Percentiles rank a stretch among this genome's conserved stretches.
Evolutionary conservation across 2,888 invertebrate species (phyloP).

Genomic region (Synergus laeviventris): DNA sequence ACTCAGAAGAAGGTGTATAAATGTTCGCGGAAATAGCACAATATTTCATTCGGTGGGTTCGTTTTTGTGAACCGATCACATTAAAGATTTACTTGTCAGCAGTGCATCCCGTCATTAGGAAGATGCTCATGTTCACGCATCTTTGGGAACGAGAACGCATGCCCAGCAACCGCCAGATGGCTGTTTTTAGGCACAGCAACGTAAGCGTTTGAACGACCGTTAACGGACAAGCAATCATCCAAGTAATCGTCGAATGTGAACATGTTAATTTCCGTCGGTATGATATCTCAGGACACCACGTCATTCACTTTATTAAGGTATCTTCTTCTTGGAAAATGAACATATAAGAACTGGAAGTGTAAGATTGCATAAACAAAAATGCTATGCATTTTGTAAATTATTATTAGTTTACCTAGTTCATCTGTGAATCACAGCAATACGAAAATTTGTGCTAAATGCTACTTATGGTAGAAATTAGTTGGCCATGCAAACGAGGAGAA

Average conservation of each 20-base stretch:
- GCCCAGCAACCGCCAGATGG: slow-evolving; percentile 28
- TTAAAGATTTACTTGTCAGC: slow-evolving; percentile 36
- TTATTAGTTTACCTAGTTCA: too few species aligned
- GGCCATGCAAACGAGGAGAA: too few species aligned
- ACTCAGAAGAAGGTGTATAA: slow-evolving; percentile 1
- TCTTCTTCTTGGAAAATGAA: slow-evolving; percentile 11
- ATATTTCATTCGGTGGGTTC: not conserved
- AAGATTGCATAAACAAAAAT: not conserved
- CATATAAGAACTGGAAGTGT: not conserved
- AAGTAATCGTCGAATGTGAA: slow-evolving; percentile 24
- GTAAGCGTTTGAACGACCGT: slow-evolving; percentile 20
- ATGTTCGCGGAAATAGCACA: slow-evolving; percentile 13
- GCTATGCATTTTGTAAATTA: not conserved
- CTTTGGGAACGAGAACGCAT: slow-evolving; percentile 30
- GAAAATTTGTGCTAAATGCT: too few species aligned
- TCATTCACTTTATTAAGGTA: slow-evolving; percentile 7
- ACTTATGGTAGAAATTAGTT: too few species aligned
- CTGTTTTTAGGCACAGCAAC: slow-evolving; percentile 25
- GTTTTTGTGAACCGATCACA: slow-evolving; percentile 9
- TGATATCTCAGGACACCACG: not conserved
- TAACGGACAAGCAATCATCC: slow-evolving; percentile 34
- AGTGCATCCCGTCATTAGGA: slow-evolving; percentile 33
- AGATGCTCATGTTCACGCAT: slow-evolving; percentile 24
- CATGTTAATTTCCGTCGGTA: slow-evolving; percentile 4
- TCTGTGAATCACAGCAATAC: too few species aligned